Percentiles rank a stretch among this genome's conserved stretches.
These are phyloP conservation scores for Caenorhabditis panamensis DNA, from an alignment of 2,888 invertebrate species.

Conservation along the genomic window DNA sequence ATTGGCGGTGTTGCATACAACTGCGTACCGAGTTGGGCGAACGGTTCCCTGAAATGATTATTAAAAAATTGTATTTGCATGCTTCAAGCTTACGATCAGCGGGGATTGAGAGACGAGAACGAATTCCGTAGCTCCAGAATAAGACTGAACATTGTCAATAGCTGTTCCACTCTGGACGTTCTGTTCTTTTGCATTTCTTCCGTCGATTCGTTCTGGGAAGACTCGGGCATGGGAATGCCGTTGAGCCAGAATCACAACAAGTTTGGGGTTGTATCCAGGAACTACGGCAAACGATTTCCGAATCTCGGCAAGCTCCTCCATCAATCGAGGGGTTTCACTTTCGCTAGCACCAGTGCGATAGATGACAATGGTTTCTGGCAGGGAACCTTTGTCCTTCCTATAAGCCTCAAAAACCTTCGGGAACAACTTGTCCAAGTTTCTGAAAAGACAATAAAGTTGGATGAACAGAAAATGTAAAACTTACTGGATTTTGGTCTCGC, in stretches of 20 bases:
- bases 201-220: slow-evolving; percentile 10
- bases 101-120: slow-evolving; percentile 57
- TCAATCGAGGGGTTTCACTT: slow-evolving; percentile 26
- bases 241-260: slow-evolving; percentile 23
- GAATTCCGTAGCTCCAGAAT: slow-evolving; percentile 56
- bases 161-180: slow-evolving; percentile 62
- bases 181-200: neutral
- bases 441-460: slow-evolving; percentile 7
- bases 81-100: slow-evolving; percentile 53
- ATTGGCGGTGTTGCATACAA: slow-evolving; percentile 46
- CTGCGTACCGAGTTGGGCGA: slow-evolving; percentile 38
- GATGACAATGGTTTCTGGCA: slow-evolving; percentile 50
- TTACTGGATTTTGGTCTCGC: slow-evolving; percentile 16
- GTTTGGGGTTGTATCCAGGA: slow-evolving; percentile 10
- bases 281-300: neutral
- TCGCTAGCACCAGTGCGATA: slow-evolving; percentile 52
- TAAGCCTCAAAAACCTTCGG: neutral
- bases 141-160: slow-evolving; percentile 10
- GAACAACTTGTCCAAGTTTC: neutral
- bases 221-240: slow-evolving; percentile 14
- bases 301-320: slow-evolving; percentile 23
- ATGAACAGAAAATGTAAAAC: neutral
- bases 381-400: neutral
- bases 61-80: neutral
- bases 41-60: slow-evolving; percentile 60